phyloP scores from a whole-genome alignment of 2,888 invertebrate genomes.

The Pocota personata region DNA sequence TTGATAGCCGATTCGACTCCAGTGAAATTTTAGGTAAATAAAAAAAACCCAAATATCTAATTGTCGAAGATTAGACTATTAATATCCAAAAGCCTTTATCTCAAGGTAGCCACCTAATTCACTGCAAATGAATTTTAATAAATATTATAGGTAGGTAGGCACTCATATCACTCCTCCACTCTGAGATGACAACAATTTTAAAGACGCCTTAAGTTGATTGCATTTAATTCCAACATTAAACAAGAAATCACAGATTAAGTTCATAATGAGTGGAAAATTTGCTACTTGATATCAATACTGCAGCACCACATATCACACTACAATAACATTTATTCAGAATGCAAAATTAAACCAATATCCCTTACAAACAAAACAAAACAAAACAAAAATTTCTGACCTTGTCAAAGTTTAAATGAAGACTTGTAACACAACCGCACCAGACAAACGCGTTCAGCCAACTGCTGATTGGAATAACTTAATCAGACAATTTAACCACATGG shows the following conservation, averaged over 20 bases:
- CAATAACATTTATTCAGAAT: background rate
- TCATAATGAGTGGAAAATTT: background rate
- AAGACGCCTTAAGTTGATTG: too few species aligned
- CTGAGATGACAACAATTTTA: too few species aligned
- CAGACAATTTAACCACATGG: constrained; percentile 29
- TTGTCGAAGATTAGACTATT: too few species aligned
- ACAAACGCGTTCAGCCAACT: constrained; percentile 33
- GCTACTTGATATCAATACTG: background rate
- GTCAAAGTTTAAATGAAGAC: background rate
- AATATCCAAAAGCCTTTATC: too few species aligned
- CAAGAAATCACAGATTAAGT: background rate
- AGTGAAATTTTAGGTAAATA: too few species aligned
- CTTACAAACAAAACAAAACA: background rate
- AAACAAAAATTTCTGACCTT: constrained; percentile 12
- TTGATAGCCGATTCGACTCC: too few species aligned
- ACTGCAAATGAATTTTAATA: too few species aligned
- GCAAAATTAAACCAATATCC: background rate
- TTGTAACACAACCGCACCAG: constrained; percentile 19
- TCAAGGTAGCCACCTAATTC: too few species aligned
- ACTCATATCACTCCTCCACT: too few species aligned
- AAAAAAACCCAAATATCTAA: too few species aligned
- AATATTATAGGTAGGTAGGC: too few species aligned
- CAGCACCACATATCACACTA: background rate
- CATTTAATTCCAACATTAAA: too few species aligned
- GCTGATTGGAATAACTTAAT: constrained; percentile 11